Conservation (phyloP, 2,113 vertebrate genomes). For the Psephotus haematonotus region DNA sequence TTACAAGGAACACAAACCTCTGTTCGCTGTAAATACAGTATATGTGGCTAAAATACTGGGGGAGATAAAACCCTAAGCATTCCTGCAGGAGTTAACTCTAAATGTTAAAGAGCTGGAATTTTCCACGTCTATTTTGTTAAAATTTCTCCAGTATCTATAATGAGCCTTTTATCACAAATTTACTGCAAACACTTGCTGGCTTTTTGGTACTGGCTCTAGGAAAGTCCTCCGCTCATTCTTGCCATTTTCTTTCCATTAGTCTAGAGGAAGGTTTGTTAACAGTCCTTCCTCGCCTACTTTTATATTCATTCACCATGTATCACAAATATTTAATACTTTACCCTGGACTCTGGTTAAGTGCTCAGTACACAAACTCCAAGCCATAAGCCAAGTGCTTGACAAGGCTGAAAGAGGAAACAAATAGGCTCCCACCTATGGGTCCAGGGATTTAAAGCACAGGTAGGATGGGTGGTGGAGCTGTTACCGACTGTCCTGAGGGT, state of each 20-base stretch:
- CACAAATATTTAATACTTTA: conserved; percentile 2
- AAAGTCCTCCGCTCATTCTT: background rate
- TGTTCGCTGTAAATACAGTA: background rate
- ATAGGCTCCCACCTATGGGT: background rate
- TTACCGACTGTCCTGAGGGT: background rate
- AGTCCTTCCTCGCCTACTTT: background rate
- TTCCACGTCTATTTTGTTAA: background rate
- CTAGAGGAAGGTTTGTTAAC: background rate
- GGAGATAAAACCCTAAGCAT: background rate
- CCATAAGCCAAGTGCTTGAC: background rate
- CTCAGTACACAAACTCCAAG: background rate
- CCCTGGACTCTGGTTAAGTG: background rate
- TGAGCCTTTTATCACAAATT: background rate
- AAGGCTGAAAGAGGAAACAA: background rate
- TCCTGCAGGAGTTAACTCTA: background rate
- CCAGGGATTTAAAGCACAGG: background rate
- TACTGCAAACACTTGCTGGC: background rate
- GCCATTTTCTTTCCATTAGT: background rate
- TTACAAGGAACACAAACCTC: background rate
- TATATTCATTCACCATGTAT: background rate
- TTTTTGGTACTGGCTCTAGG: background rate
- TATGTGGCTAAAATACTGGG: background rate
- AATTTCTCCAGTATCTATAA: background rate
- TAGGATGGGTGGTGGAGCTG: background rate
- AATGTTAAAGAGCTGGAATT: background rate